Evolutionary conservation across 2,797 vertebrate species (phyloP).

Genomic region (Crocodylus rhombifer): DNA sequence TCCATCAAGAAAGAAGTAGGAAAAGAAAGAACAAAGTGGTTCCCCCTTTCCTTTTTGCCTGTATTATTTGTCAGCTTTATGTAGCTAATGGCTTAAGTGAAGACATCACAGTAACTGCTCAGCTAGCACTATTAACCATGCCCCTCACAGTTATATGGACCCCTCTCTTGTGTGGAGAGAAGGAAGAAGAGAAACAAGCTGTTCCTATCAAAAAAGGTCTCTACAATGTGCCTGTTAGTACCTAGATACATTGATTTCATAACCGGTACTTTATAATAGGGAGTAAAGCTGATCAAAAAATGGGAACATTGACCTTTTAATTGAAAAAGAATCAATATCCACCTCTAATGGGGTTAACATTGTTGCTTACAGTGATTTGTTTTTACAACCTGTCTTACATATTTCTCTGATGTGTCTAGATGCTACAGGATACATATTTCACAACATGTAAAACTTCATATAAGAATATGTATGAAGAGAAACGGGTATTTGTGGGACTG

Average conservation of each 20-base stretch:
- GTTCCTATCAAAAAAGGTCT: neutral
- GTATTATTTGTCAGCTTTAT: neutral
- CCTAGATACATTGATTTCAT: neutral
- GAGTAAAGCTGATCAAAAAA: neutral
- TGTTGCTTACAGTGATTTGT: neutral
- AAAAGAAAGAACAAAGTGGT: neutral
- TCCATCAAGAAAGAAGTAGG: neutral
- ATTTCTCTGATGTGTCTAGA: neutral
- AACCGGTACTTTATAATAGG: neutral
- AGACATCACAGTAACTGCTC: neutral
- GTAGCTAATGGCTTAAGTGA: neutral
- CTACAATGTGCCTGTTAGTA: neutral
- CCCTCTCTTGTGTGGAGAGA: neutral
- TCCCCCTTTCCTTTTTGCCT: neutral
- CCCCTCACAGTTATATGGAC: too few species aligned
- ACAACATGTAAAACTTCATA: neutral
- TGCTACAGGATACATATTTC: neutral
- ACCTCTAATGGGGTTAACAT: neutral
- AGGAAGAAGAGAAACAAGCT: neutral
- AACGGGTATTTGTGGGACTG: neutral
- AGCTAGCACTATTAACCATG: neutral
- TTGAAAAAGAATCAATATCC: too few species aligned
- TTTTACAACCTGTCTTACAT: neutral
- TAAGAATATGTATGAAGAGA: neutral
- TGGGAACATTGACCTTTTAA: neutral